Evolutionary conservation across 92 coral and sea anemone species (phyloP).

Genomic region (Porites divaricata): DNA sequence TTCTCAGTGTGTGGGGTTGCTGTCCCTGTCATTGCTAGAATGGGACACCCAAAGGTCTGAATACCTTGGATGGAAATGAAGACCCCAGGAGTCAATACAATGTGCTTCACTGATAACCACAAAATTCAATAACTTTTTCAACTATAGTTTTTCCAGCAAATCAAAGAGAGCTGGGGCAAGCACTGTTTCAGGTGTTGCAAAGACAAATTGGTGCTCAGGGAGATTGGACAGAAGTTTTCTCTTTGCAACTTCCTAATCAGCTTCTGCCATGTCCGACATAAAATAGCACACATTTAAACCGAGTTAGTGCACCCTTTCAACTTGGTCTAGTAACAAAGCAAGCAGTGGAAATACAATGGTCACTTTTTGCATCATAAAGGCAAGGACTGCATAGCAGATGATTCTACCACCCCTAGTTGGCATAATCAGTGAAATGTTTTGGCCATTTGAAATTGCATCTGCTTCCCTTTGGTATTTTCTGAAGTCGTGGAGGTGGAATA

Average conservation of each 20-base stretch:
- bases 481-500: constrained; percentile 39
- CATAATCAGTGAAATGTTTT: constrained; percentile 44
- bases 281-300: constrained; percentile 65
- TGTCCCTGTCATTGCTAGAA: constrained; percentile 63
- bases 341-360: constrained; percentile 61
- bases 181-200: constrained; percentile 61
- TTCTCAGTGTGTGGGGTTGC: constrained; percentile 48
- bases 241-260: constrained; percentile 42
- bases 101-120: constrained; percentile 68
- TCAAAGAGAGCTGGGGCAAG: constrained; percentile 14
- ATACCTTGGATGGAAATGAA: constrained; percentile 62
- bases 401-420: constrained; percentile 75
- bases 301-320: constrained; percentile 29
- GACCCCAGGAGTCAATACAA: constrained; percentile 73
- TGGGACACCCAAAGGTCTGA: constrained; percentile 47
- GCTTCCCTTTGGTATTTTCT: constrained; percentile 43
- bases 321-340: constrained; percentile 67
- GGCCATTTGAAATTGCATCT: constrained; percentile 16
- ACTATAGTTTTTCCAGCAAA: constrained; percentile 11
- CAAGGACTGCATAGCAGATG: constrained; percentile 72
- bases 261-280: constrained; percentile 44
- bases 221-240: constrained; percentile 29
- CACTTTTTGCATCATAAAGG: constrained; percentile 39
- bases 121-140: constrained; percentile 21
- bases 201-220: constrained; percentile 60